These are phyloP conservation scores for Matsumyia berberina DNA, from an alignment of 2,888 invertebrate genomes.

Conservation along the genomic window DNA sequence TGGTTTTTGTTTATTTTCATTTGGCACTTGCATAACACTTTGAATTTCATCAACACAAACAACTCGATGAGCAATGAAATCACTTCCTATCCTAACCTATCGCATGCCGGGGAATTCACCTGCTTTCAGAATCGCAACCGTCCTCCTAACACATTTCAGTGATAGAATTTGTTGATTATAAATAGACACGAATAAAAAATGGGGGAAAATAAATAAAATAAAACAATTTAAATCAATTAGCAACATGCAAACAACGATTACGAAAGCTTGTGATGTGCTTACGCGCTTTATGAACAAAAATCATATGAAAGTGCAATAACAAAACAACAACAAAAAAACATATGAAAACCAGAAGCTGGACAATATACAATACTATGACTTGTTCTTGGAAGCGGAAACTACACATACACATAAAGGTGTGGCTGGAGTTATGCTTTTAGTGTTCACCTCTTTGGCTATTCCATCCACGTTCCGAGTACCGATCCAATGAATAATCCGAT, in stretches of 20 bases:
- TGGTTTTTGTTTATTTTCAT: constrained; percentile 31
- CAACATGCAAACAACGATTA: constrained; percentile 40
- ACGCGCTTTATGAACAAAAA: constrained; percentile 12
- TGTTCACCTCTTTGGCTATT: constrained; percentile 69
- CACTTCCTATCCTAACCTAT: constrained; percentile 9
- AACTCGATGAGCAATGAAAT: constrained; percentile 15
- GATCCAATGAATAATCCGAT: constrained; percentile 83
- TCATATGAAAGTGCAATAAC: constrained; percentile 1
- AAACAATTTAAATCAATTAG: constrained; percentile 4
- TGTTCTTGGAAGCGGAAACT: constrained; percentile 60
- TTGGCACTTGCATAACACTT: constrained; percentile 9
- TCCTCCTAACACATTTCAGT: too few species aligned
- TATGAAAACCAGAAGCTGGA: constrained; percentile 40
- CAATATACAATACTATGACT: constrained; percentile 29
- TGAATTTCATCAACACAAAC: background rate
- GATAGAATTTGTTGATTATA: too few species aligned
- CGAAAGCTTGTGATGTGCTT: constrained; percentile 38
- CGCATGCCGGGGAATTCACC: background rate
- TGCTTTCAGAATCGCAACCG: too few species aligned
- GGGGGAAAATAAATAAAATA: constrained; percentile 1
- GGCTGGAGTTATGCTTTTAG: constrained; percentile 41
- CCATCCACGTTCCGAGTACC: constrained; percentile 83
- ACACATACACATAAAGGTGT: constrained; percentile 63
- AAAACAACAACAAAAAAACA: constrained; percentile 8
- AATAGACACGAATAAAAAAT: constrained; percentile 10